Evolutionary conservation across 2,113 vertebrate species (phyloP).

Genomic region (Tenebrosternarchus preto): DNA sequence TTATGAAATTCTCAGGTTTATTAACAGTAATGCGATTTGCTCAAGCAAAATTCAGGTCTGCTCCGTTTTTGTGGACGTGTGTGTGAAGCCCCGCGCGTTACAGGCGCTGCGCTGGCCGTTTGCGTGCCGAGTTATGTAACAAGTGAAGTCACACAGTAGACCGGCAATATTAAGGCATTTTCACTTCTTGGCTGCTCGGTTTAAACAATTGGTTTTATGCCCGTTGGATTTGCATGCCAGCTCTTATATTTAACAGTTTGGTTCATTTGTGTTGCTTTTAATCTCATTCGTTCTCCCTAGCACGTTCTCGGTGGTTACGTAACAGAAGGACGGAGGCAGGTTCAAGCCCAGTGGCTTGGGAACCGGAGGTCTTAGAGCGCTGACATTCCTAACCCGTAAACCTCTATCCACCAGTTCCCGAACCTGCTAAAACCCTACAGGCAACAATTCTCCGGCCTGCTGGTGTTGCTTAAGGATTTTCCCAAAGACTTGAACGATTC

Average conservation of each 20-base stretch:
- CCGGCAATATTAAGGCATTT: background rate
- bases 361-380: no score
- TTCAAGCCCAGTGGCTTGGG: background rate
- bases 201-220: background rate
- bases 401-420: no score
- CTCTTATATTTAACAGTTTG: background rate
- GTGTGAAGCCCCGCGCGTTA: background rate
- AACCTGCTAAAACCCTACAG: constrained; percentile 43
- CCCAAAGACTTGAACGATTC: background rate
- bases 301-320: constrained; percentile 30
- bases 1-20: background rate
- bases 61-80: constrained; percentile 2
- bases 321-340: no score
- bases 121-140: constrained; percentile 44
- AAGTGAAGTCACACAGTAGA: background rate
- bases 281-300: background rate
- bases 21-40: background rate
- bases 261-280: background rate
- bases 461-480: background rate
- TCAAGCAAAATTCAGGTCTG: constrained; percentile 19
- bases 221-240: no score
- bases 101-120: constrained; percentile 16
- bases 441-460: background rate
- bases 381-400: constrained; percentile 44
- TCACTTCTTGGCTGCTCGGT: background rate